Conservation (phyloP, 2,888 invertebrate species). For the Oscheius sp. region DNA sequence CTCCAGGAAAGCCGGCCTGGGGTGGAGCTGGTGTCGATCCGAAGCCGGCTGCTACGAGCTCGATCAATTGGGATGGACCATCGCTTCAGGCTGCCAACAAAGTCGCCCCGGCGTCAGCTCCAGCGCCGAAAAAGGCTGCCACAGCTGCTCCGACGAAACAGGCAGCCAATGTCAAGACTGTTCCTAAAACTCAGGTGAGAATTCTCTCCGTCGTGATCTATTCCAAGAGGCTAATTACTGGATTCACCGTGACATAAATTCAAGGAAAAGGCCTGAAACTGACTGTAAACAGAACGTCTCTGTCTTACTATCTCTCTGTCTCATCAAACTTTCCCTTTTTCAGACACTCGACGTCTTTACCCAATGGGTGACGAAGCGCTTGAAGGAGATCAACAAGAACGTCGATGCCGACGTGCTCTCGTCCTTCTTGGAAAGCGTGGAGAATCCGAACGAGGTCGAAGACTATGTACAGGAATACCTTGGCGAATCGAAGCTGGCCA, state of each 20-base stretch:
- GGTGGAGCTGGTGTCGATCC: constrained; percentile 37
- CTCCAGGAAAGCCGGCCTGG: constrained; percentile 36
- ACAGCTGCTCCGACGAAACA: constrained; percentile 2
- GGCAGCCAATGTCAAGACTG: constrained; percentile 22
- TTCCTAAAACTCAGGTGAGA: constrained; percentile 5
- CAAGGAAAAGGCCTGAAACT: no score
- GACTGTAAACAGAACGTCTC: no score
- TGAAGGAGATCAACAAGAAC: constrained; percentile 53
- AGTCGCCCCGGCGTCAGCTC: constrained; percentile 27
- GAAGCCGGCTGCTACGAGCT: constrained; percentile 1
- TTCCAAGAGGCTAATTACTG: no score
- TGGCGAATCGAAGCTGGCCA: constrained; percentile 64
- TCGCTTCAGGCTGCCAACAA: constrained; percentile 49
- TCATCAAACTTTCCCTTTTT: not conserved
- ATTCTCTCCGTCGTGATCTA: no score
- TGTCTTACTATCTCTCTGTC: no score
- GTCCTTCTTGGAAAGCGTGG: constrained; percentile 37
- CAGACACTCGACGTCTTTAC: constrained; percentile 28
- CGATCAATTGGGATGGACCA: constrained; percentile 53
- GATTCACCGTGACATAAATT: no score
- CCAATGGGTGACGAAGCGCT: constrained; percentile 53
- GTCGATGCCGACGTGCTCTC: constrained; percentile 64
- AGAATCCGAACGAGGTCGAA: constrained; percentile 70
- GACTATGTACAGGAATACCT: constrained; percentile 69
- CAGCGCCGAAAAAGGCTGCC: constrained; percentile 40